Evolutionary conservation across 2,888 invertebrate species (phyloP), one percentile per base, ranked within the genome.

Genomic region (Leptarthrus brevirostris): DNA sequence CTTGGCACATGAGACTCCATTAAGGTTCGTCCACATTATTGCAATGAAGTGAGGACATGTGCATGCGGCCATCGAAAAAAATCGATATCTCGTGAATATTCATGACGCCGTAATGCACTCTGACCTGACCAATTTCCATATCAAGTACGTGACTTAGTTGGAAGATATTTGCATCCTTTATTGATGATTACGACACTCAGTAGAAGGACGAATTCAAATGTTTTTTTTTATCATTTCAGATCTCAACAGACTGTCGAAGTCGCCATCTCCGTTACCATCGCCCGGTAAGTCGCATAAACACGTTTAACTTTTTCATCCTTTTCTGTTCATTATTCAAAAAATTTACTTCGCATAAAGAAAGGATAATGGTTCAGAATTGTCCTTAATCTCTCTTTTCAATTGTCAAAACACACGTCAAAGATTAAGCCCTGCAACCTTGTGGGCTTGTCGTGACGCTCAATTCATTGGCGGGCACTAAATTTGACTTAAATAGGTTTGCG

Each of bases 161-260:
- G 16, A 36, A 22, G 14, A 14, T 36, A 54, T 54, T 71, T 71
- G 22, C 71, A 54, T 71, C 5, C 49, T 58, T 72, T 66, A 3
- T 14, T 66, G 49, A 47, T 72, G 26, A 72, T 61, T 69, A 18
- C n/a, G 53, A 12, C 26, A 30, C 18, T 20, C 10, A 66, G 26
- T n/a, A 49, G 49, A 18, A 52, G 14, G 8, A 18, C 5, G 22
- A 52, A 52, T 18, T 18, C 18, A 22, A 64, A 70, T 64, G 58
- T 66, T 74, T 61, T 76, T 77, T 53, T 26, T 52, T 77, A 61
- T 76, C 73, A 10, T 82, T 83, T 66, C 81, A 84, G 82, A 81
- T 82, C 80, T 83, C 77, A 82, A 81, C 78, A 82, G 83, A 79
- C 82, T 84, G 81, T 83, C 84, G 77, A 83, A 83, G 79, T 82